phyloP scores from a whole-genome alignment of 2,797 vertebrate genomes.

The Darevskia mixta region DNA sequence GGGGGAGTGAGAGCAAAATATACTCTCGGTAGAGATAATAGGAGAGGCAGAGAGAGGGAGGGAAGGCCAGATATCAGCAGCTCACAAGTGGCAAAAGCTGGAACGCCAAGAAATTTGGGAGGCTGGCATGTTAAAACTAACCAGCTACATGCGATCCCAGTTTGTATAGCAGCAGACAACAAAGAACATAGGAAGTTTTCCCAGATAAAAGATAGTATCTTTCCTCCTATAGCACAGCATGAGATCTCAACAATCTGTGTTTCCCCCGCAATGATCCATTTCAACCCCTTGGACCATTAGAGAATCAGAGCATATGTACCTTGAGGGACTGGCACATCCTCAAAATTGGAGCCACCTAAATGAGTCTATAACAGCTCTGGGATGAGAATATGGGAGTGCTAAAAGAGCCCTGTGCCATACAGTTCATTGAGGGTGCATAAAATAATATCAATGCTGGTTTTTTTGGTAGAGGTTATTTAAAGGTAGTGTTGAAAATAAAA shows the following conservation, averaged over 20 bases:
- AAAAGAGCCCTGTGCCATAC: not conserved
- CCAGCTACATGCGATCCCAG: not conserved
- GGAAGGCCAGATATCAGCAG: not conserved
- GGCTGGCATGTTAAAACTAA: not conserved
- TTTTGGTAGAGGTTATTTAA: slow-evolving; percentile 8
- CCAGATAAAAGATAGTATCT: not conserved
- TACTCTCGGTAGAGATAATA: not conserved
- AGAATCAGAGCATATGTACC: not conserved
- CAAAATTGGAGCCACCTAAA: not conserved
- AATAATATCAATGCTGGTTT: not conserved
- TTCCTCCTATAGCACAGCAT: not conserved
- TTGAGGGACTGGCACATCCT: not conserved
- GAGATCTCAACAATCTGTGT: not conserved
- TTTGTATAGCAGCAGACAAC: not conserved
- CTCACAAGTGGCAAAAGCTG: not conserved
- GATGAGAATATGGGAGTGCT: not conserved
- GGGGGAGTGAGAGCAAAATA: not conserved
- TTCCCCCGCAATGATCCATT: not conserved
- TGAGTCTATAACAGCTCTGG: not conserved
- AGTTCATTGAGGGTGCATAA: not conserved
- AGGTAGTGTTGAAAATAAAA: not conserved
- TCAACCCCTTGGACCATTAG: not conserved
- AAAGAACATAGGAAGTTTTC: not conserved
- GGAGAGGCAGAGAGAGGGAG: not conserved
- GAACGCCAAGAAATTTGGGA: not conserved